These are phyloP conservation scores for Drosophila multiciliata DNA, from an alignment of 2,888 invertebrate species.

Conservation along the genomic window DNA sequence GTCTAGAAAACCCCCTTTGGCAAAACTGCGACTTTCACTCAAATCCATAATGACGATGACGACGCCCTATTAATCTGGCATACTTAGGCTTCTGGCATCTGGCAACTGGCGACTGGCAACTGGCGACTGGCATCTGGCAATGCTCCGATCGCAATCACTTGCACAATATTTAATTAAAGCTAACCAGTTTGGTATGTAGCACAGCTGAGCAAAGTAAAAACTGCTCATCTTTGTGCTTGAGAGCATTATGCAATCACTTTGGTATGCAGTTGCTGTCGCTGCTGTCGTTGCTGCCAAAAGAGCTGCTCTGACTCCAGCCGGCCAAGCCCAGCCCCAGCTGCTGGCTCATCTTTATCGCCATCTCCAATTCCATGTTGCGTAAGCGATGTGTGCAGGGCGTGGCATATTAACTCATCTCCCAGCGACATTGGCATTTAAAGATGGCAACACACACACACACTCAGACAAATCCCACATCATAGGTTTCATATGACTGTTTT, in stretches of 20 bases:
- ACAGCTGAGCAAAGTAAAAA: constrained; percentile 10
- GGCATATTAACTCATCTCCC: constrained; percentile 3
- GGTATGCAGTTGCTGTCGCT: constrained; percentile 48
- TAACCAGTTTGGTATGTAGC: constrained; percentile 58
- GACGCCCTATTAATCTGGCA: constrained; percentile 28
- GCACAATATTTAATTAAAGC: constrained; percentile 59
- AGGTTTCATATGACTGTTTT: constrained; percentile 15
- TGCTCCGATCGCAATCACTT: constrained; percentile 31
- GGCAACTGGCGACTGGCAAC: background rate
- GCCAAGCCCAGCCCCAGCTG: constrained; percentile 5
- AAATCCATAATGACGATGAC: constrained; percentile 1
- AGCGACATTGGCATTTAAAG: constrained; percentile 54
- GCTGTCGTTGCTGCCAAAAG: constrained; percentile 39
- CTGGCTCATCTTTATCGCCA: constrained; percentile 11
- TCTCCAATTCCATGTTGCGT: constrained; percentile 18
- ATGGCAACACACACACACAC: constrained; percentile 2
- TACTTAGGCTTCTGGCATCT: constrained; percentile 3
- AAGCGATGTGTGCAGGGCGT: constrained; percentile 23
- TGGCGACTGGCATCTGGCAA: background rate
- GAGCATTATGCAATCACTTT: constrained; percentile 60
- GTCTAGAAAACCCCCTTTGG: constrained; percentile 4
- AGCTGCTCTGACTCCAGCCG: constrained; percentile 11
- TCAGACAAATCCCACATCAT: background rate
- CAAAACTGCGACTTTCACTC: constrained; percentile 19
- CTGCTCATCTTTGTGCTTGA: constrained; percentile 47